phyloP scores from a whole-genome alignment of 2,888 invertebrate genomes.

The Proisotoma minuta region DNA sequence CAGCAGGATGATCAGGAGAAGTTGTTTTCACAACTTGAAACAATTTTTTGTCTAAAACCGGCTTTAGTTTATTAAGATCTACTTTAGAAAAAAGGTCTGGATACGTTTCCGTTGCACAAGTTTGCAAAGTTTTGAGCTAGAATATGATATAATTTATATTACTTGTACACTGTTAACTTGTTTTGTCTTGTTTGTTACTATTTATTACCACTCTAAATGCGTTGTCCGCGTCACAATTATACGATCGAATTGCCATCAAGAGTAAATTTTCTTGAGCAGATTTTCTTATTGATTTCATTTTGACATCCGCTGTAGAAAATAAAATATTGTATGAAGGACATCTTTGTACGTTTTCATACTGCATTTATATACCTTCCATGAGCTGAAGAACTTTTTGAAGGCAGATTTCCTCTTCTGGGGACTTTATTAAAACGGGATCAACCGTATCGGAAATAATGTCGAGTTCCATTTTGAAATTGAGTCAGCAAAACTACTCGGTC shows the following conservation, averaged over 20 bases:
- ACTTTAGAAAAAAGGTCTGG: background rate
- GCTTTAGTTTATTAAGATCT: background rate
- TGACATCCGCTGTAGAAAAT: too few relatives aligned
- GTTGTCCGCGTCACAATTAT: background rate
- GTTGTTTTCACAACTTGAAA: background rate
- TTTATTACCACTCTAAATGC: background rate
- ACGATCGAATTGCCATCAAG: background rate
- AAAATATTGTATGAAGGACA: too few relatives aligned
- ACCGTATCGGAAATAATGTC: too few relatives aligned
- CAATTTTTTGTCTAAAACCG: background rate
- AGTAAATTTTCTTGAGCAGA: background rate
- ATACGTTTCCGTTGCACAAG: background rate
- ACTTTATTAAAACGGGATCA: too few relatives aligned
- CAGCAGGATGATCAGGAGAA: background rate
- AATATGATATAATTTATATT: too few relatives aligned
- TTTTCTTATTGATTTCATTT: background rate
- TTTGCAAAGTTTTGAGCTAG: background rate
- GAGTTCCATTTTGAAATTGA: too few relatives aligned
- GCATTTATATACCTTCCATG: background rate
- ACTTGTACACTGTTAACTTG: too few relatives aligned
- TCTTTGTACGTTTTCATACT: too few relatives aligned
- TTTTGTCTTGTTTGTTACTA: too few relatives aligned
- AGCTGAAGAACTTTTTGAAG: background rate
- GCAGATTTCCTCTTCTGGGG: background rate
- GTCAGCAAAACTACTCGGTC: too few relatives aligned